Evolutionary conservation across 2,888 invertebrate genomes (phyloP).

Genomic region (Polyploca ridens): DNA sequence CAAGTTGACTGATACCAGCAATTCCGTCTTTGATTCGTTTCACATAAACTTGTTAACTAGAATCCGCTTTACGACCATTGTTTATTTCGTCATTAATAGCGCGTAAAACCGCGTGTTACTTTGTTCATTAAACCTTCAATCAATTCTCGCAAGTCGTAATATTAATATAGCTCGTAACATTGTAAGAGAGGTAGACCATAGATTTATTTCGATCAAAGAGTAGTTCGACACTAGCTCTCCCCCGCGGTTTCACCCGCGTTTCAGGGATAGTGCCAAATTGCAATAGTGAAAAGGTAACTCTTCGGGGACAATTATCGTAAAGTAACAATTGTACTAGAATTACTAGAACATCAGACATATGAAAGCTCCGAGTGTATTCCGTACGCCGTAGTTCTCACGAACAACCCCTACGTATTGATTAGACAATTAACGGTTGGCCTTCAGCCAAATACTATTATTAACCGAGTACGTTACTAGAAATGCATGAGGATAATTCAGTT

Average conservation of each 20-base stretch:
- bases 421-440: background rate
- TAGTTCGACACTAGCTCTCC: no score
- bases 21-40: background rate
- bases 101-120: background rate
- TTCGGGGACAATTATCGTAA: no score
- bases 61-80: background rate
- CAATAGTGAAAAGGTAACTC: no score
- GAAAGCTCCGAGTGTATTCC: background rate
- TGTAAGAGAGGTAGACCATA: background rate
- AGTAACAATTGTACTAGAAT: no score
- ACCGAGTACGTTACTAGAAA: background rate
- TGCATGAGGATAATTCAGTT: no score
- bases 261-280: no score
- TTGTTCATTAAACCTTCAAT: background rate
- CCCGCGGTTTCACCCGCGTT: no score
- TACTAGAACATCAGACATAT: no score
- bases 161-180: background rate
- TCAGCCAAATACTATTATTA: background rate
- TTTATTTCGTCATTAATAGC: background rate
- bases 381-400: background rate
- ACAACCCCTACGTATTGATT: conserved; percentile 1
- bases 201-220: no score
- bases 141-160: background rate
- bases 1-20: no score
- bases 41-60: background rate